These are phyloP conservation scores for Pseudopipra pipra DNA, from an alignment of 2,113 vertebrate species.

Conservation along the genomic window DNA sequence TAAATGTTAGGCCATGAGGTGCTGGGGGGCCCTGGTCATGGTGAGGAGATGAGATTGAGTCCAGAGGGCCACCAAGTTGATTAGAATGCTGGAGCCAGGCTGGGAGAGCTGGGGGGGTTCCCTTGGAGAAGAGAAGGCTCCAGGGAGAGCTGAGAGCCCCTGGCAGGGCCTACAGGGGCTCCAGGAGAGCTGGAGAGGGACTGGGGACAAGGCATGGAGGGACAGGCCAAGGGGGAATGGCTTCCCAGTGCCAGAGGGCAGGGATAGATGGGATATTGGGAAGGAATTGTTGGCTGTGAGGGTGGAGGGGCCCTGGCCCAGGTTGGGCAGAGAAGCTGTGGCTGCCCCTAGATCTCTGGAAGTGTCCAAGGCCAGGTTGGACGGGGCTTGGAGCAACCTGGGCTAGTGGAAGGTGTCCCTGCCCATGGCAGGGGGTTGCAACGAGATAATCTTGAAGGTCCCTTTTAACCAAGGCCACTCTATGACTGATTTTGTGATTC, in stretches of 20 bases:
- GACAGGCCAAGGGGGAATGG: not conserved
- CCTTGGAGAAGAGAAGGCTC: not conserved
- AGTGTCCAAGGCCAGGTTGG: not conserved
- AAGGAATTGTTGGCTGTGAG: rapidly evolving
- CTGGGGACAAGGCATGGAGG: not conserved
- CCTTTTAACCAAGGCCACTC: not conserved
- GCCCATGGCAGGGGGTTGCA: not conserved
- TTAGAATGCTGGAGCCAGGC: not conserved
- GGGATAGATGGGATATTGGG: rapidly evolving
- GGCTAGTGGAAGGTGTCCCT: rapidly evolving
- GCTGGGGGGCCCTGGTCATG: rapidly evolving
- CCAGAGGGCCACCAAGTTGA: not conserved
- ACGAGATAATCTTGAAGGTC: not conserved
- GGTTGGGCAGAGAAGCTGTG: not conserved
- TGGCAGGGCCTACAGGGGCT: rapidly evolving
- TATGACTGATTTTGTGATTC: not conserved
- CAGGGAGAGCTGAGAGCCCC: not conserved
- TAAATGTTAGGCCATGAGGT: no score
- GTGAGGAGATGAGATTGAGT: not conserved
- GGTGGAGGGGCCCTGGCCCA: rapidly evolving
- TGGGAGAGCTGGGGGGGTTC: not conserved
- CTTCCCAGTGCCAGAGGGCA: not conserved
- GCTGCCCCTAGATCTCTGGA: not conserved
- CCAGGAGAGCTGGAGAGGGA: not conserved
- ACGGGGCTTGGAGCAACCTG: rapidly evolving